phyloP scores from a whole-genome alignment of 2,888 invertebrate species.

The Phyllotreta striolata region DNA sequence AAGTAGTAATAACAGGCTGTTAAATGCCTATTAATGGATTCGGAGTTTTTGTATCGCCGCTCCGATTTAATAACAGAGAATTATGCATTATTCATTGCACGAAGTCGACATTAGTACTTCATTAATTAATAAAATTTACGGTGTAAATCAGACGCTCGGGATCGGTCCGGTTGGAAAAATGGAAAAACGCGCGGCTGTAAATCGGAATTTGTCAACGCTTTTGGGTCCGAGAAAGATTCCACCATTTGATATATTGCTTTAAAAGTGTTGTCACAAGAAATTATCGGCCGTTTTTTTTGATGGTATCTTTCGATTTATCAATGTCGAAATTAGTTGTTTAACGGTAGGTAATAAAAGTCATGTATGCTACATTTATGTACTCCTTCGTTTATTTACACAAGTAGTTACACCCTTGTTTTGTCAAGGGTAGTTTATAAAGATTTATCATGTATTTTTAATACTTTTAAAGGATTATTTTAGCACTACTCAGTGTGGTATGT shows the following conservation, averaged over 20 bases:
- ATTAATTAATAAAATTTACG: slow-evolving; percentile 45
- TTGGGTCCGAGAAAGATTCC: background rate
- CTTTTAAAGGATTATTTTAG: too few relatives aligned
- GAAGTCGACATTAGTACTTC: slow-evolving; percentile 42
- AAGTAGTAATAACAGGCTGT: slow-evolving; percentile 37
- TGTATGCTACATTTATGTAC: too few relatives aligned
- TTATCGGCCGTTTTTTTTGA: background rate
- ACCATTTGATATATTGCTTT: too few relatives aligned
- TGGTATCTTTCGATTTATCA: background rate
- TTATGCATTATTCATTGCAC: slow-evolving; percentile 44
- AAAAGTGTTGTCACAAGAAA: too few relatives aligned
- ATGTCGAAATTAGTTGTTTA: too few relatives aligned
- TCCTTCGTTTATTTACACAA: too few relatives aligned
- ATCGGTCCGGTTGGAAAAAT: background rate
- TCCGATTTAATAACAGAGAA: slow-evolving; percentile 38
- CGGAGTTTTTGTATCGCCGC: slow-evolving; percentile 39
- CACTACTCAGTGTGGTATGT: too few relatives aligned
- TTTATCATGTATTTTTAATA: too few relatives aligned
- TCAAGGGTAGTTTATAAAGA: too few relatives aligned
- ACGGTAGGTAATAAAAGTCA: too few relatives aligned
- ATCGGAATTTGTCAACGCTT: slow-evolving; percentile 17
- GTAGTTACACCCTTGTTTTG: too few relatives aligned
- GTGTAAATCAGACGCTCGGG: slow-evolving; percentile 22
- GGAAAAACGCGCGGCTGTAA: slow-evolving; percentile 8
- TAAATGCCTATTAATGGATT: slow-evolving; percentile 36